A percentile compares a stretch with the other conserved stretches of the same genome.
Conservation (phyloP, 2,113 vertebrate species). For the Capra hircus region DNA sequence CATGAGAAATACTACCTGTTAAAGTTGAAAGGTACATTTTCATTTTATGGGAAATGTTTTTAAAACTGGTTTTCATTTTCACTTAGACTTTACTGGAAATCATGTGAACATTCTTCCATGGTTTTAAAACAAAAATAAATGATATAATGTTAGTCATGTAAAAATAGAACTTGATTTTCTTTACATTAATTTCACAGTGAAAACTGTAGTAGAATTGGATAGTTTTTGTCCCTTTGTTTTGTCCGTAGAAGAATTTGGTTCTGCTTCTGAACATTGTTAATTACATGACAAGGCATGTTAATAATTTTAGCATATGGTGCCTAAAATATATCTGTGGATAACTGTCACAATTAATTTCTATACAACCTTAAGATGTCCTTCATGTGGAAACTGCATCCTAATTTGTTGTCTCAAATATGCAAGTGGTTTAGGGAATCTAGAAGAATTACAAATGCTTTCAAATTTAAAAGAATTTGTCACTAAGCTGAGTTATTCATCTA, state of each 20-base stretch:
- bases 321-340: neutral
- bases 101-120: neutral
- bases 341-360: neutral
- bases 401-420: neutral
- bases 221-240: neutral
- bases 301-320: neutral
- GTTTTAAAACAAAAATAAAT: slow-evolving; percentile 2
- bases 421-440: neutral
- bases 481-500: neutral
- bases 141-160: neutral
- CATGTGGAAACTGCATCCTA: neutral
- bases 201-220: neutral
- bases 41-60: slow-evolving; percentile 11
- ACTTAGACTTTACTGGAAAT: slow-evolving; percentile 15
- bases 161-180: neutral
- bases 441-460: neutral
- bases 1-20: neutral
- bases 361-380: neutral
- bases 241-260: neutral
- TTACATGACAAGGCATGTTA: neutral
- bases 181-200: neutral
- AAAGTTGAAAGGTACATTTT: neutral
- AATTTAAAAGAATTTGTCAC: neutral
- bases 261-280: neutral
- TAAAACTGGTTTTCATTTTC: slow-evolving; percentile 40